These are phyloP conservation scores for Sepiola atlantica DNA, from an alignment of 2,888 invertebrate genomes.

Conservation along the genomic window DNA sequence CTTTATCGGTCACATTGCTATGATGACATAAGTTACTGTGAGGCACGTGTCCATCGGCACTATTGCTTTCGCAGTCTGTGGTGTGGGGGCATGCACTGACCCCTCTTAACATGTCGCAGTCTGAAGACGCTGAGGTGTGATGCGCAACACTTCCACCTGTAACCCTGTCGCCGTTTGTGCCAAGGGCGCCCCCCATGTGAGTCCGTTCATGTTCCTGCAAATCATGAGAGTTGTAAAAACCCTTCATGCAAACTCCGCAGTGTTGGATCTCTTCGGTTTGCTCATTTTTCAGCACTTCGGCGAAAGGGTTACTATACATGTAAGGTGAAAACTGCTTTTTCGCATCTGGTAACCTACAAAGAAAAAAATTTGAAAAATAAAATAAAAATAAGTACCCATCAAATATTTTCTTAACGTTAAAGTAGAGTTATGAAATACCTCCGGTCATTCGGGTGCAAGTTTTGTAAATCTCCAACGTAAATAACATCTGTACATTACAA, in stretches of 20 bases:
- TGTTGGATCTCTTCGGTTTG: not conserved
- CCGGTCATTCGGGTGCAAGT: too few species aligned
- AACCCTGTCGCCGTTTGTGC: not conserved
- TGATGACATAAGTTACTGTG: not conserved
- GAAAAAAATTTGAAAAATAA: not conserved
- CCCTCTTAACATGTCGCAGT: not conserved
- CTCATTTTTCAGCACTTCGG: not conserved
- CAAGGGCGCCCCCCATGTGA: not conserved
- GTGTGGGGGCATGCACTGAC: not conserved
- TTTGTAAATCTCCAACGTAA: too few species aligned
- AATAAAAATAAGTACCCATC: too few species aligned
- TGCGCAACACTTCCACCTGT: not conserved
- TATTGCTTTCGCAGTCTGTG: constrained; percentile 8
- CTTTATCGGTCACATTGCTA: constrained; percentile 8
- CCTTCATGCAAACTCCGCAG: constrained; percentile 33
- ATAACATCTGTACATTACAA: too few species aligned
- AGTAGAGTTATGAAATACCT: too few species aligned
- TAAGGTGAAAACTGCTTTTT: constrained; percentile 43
- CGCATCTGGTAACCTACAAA: not conserved
- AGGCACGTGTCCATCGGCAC: not conserved
- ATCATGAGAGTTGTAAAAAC: constrained; percentile 23
- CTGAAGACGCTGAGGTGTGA: too few species aligned
- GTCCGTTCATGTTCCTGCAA: constrained; percentile 43
- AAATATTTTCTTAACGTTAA: too few species aligned
- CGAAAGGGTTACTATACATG: constrained; percentile 36